A percentile compares a stretch with the other conserved stretches of the same genome.
Evolutionary conservation across 1,140 invertebrate genomes (phyloP).

Genomic region (Steinernema feltiae): DNA sequence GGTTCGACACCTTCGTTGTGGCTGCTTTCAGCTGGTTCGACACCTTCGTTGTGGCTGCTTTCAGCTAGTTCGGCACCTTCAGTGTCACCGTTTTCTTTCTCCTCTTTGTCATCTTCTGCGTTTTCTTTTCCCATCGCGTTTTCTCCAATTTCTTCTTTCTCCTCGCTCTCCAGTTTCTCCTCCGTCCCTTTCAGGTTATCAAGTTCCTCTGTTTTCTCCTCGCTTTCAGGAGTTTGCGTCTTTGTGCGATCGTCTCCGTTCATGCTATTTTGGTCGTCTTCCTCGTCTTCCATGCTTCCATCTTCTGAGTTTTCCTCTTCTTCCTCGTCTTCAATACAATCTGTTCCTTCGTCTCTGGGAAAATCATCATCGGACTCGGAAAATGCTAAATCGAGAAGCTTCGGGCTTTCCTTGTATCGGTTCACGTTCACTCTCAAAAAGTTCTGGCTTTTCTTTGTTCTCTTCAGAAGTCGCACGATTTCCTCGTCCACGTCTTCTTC

Average conservation of each 20-base stretch:
- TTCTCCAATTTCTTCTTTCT: neutral
- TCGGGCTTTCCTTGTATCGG: neutral
- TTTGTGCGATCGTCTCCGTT: too few relatives aligned
- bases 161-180: neutral
- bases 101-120: neutral
- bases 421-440: neutral
- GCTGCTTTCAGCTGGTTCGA: too few relatives aligned
- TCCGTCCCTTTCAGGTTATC: neutral
- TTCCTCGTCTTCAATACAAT: too few relatives aligned
- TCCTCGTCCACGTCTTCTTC: neutral
- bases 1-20: too few relatives aligned
- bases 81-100: too few relatives aligned
- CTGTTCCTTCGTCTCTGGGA: neutral
- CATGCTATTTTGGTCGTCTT: too few relatives aligned
- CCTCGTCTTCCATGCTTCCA: too few relatives aligned
- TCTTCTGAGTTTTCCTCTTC: too few relatives aligned
- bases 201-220: neutral
- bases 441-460: neutral
- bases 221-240: too few relatives aligned
- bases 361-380: neutral
- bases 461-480: neutral
- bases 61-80: too few relatives aligned
- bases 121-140: neutral
- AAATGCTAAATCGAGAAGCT: neutral
- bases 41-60: too few relatives aligned